Conservation (phyloP, 2,113 vertebrate genomes). For the Butorides virescens region DNA sequence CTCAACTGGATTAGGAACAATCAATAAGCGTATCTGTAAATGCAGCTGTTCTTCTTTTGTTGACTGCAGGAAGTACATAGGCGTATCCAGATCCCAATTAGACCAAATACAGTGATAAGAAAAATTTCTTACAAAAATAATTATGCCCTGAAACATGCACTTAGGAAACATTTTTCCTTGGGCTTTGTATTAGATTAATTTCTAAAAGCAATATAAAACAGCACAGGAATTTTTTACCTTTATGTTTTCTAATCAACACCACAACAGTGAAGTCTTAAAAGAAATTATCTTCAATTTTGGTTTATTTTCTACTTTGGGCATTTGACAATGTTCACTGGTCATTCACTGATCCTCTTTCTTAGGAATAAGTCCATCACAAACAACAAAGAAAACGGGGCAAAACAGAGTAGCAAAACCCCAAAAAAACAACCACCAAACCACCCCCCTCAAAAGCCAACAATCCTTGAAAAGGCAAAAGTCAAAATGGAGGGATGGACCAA, state of each 20-base stretch:
- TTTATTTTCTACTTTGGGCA: background rate
- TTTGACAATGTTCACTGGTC: background rate
- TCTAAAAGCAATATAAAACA: background rate
- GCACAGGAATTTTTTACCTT: background rate
- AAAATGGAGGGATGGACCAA: background rate
- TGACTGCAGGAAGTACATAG: constrained; percentile 57
- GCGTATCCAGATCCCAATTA: constrained; percentile 29
- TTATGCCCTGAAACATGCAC: background rate
- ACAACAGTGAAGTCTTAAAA: background rate
- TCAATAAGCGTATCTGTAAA: background rate
- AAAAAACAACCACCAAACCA: background rate
- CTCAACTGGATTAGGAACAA: background rate
- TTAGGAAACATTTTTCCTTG: background rate
- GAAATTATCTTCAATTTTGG: background rate
- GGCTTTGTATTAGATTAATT: background rate
- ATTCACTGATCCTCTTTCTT: background rate
- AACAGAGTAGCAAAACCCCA: background rate
- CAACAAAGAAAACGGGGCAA: background rate
- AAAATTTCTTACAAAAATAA: background rate
- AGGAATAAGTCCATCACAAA: background rate
- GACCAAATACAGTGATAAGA: background rate
- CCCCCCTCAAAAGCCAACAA: background rate
- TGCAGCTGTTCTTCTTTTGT: constrained; percentile 57
- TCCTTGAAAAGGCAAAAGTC: background rate
- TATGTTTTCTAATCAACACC: background rate